Conservation (phyloP, 2,888 invertebrate genomes). For the Melieria omissa region DNA sequence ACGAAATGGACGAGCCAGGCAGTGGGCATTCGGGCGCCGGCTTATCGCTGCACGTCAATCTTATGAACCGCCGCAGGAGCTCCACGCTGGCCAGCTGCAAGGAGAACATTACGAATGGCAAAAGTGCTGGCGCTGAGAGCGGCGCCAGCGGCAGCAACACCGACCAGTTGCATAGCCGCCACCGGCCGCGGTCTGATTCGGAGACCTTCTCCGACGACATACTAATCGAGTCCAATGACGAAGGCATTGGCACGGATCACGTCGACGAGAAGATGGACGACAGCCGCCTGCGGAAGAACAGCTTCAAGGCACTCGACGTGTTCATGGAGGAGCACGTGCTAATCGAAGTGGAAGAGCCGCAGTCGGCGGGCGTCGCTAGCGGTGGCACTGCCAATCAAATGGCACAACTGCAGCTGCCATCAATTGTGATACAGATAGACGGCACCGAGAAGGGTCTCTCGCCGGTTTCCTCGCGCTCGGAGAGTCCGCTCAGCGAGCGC, state of each 20-base stretch:
- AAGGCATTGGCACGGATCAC: slow-evolving; percentile 81
- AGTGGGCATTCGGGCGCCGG: slow-evolving; percentile 64
- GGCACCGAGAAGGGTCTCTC: slow-evolving; percentile 73
- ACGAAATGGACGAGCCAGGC: slow-evolving; percentile 80
- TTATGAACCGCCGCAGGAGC: slow-evolving; percentile 71
- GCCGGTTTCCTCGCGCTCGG: slow-evolving; percentile 82
- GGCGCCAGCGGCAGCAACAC: slow-evolving; percentile 40
- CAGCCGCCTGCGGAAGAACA: slow-evolving; percentile 44
- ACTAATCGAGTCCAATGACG: slow-evolving; percentile 78
- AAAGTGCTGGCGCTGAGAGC: slow-evolving; percentile 36
- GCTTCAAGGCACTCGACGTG: slow-evolving; percentile 45
- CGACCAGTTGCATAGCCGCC: slow-evolving; percentile 46
- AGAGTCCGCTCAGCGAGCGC: slow-evolving; percentile 81
- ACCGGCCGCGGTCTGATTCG: slow-evolving; percentile 76
- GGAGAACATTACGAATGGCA: slow-evolving; percentile 67
- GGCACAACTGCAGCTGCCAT: slow-evolving; percentile 71
- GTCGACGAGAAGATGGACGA: slow-evolving; percentile 75
- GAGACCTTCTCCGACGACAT: slow-evolving; percentile 81
- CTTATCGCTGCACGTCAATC: slow-evolving; percentile 55
- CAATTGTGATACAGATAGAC: slow-evolving; percentile 72
- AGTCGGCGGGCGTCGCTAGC: slow-evolving; percentile 64
- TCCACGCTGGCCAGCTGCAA: slow-evolving; percentile 72
- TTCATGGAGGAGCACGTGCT: slow-evolving; percentile 51
- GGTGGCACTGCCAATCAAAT: slow-evolving; percentile 58
- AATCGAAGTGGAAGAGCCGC: slow-evolving; percentile 52